Base-by-base conservation (phyloP, 2,113 vertebrate species). In the Scortum barcoo region DNA sequence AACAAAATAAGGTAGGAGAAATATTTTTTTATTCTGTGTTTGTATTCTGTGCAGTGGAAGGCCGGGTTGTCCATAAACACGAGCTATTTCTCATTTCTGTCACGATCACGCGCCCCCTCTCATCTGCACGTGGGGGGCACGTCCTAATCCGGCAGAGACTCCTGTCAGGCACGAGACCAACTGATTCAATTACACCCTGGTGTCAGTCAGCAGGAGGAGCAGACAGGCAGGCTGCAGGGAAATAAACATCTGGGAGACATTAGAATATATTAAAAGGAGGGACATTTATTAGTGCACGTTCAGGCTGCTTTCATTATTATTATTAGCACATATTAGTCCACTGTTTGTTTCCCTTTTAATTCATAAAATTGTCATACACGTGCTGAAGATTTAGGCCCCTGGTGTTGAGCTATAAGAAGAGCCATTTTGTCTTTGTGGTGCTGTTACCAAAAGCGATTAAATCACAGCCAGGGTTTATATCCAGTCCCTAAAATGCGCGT, bases 101-200 rank as follows among this genome's bases (percentile, higher is more conserved):
- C 90, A 84, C 87, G 72, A 85, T 28, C 71, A 56, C 60, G 76
- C 72, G 20, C 78, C 86, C 86, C 66, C 76, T 79, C 75, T 85
- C 78, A 20, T 86, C 13, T 51, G 88, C 90, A 70, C 63, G 71
- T 26, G 85, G 74, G 83, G 86, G 86, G 73, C 70, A 38, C 78
- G 0, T 68, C 72, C 78, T 93, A 92, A 94, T 93, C 91, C 85
- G 86, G 84, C 54, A 58, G 79, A 76, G 86, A 79, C 69, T 20
- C 73, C 66, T 81, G 84, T 84, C 65, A 78, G 80, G 92, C 92
- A 92, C 91, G 87, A 88, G 88, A 89, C 81, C 87, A 71, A 76
- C 40, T 86, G 86, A 90, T 88, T 88, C 62, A 65, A 88, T 92
- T 80, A 91, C 54, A 86, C 48, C 76, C 83, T 42, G 36, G 68